Evolutionary conservation across 2,888 invertebrate genomes (phyloP), one percentile per base, ranked within the genome.

Genomic region (Cylindroiulus punctatus): DNA sequence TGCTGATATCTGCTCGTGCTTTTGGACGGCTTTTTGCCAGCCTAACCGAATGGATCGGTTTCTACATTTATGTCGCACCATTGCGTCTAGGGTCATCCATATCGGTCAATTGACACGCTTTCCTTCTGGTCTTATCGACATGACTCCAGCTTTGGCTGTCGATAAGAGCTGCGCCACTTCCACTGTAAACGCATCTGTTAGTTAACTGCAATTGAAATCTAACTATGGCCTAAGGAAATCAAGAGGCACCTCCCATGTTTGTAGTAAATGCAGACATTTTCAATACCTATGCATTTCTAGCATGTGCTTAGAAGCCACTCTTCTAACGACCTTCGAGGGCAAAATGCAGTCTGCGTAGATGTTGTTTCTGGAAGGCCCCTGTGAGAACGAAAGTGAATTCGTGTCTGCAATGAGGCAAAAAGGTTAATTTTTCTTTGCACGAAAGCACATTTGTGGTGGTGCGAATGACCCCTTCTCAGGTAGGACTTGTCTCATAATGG

Each of bases 401-500:
- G 19, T 52, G 19, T 52, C 19, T 52, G 57, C 40, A 65, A 65
- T 26, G 26, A n/a, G 14, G 26, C 26, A 65, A 65, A 65, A 65
- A 26, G 65, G 65, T 65, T 65, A 65, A 65, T 65, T 65, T 65
- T 65, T 65, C 26, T 5, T 65, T 26, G 65, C 26, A 65, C 65
- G 65, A 65, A 65, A 5, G 65, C 26, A 0, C 65, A 65, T 12
- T 65, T 26, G 0, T 65, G 26, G 26, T 12, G n/a, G 65, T 65
- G 65, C 65, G 65, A 65, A 65, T 65, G 65, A 65, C 65, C 65
- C 65, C 65, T 65, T 65, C 65, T 65, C 2, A 10, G n/a, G n/a
- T n/a, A 22, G 65, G 26, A 65, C 26, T 26, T 65, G 65, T 65
- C 65, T 65, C 65, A 65, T 65, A 65, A 65, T 65, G 65, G 65